Evolutionary conservation across 2,888 invertebrate species (phyloP).

Genomic region (Acutogordius australiensis): DNA sequence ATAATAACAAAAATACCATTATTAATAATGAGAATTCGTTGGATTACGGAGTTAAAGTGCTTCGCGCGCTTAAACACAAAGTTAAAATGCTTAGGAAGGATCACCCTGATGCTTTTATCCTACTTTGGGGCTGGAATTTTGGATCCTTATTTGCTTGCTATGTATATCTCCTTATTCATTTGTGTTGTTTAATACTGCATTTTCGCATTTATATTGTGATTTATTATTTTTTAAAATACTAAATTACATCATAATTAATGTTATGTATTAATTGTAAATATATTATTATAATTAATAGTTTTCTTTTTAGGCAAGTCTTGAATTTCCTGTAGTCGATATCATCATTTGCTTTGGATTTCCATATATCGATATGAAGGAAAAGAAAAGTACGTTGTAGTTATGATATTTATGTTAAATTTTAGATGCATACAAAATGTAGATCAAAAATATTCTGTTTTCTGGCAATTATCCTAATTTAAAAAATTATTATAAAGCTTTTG

Average conservation of each 20-base stretch:
- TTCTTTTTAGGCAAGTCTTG: not conserved
- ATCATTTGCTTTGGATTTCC: slow-evolving; percentile 6
- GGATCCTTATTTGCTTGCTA: not conserved
- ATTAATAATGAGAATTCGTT: not conserved
- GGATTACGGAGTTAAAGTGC: not conserved
- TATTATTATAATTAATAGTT: not conserved
- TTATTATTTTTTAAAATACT: not conserved
- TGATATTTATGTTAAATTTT: too few relatives aligned
- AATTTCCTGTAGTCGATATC: not conserved
- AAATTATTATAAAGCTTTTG: too few relatives aligned
- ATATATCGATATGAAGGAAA: slow-evolving; percentile 1
- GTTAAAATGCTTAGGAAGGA: not conserved
- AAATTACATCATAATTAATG: too few relatives aligned
- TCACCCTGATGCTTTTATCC: not conserved
- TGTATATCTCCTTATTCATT: too few relatives aligned
- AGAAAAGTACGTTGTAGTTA: too few relatives aligned
- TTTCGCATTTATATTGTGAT: not conserved
- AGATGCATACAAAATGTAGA: too few relatives aligned
- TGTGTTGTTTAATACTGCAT: not conserved
- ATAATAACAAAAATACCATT: not conserved
- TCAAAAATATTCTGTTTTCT: too few relatives aligned
- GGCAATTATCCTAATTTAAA: too few relatives aligned
- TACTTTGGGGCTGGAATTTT: slow-evolving; percentile 2
- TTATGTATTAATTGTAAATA: too few relatives aligned
- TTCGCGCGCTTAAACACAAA: not conserved